Evolutionary conservation across 2,888 invertebrate genomes (phyloP).

Genomic region (Girardia tigrina): DNA sequence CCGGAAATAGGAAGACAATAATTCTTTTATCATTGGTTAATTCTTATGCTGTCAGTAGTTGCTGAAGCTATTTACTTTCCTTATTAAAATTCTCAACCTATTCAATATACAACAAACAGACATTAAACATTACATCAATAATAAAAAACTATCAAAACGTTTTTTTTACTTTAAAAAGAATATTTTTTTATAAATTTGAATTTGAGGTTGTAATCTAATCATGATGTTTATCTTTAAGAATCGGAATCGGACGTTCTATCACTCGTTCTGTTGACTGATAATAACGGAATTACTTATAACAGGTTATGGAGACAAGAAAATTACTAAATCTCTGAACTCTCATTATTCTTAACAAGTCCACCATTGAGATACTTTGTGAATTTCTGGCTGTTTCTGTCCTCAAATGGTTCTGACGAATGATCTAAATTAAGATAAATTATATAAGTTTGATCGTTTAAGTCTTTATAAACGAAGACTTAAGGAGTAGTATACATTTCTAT

Average conservation of each 20-base stretch:
- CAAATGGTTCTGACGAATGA: not conserved
- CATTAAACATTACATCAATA: not conserved
- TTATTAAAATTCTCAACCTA: too few species aligned
- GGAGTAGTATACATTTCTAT: too few species aligned
- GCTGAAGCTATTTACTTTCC: too few species aligned
- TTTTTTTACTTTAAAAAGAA: too few species aligned
- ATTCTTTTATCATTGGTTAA: not conserved
- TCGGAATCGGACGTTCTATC: not conserved
- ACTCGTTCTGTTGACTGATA: not conserved
- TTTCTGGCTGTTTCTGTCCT: not conserved
- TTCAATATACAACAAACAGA: too few species aligned
- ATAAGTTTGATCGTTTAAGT: too few species aligned
- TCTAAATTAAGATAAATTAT: too few species aligned
- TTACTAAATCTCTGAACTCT: constrained; percentile 15
- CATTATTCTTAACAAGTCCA: not conserved
- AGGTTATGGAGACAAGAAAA: not conserved
- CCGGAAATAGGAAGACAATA: not conserved
- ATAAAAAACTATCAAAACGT: not conserved
- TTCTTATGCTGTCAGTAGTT: too few species aligned
- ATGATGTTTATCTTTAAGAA: too few species aligned
- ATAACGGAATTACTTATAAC: not conserved
- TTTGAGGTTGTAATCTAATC: too few species aligned
- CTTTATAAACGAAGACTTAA: too few species aligned
- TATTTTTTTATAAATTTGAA: too few species aligned
- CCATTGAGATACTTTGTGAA: not conserved